Evolutionary conservation across 35 echinoderm and acorn worm species (phyloP).

Genomic region (Nesometra sesokonis): DNA sequence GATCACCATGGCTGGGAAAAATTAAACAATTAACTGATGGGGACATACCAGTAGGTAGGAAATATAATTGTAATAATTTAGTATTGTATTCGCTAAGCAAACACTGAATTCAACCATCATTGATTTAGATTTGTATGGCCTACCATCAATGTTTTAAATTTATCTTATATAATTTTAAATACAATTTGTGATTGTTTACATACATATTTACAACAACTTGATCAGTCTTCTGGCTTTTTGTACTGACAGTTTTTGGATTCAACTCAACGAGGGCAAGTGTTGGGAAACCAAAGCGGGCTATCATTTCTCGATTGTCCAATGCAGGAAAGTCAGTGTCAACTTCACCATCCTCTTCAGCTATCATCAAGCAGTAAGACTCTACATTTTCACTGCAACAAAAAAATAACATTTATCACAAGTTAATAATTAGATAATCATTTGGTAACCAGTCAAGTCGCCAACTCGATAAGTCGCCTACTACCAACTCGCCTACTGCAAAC

Average conservation of each 20-base stretch:
- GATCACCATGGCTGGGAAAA: too few relatives aligned
- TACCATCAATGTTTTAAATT: not conserved
- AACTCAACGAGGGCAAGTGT: conserved; percentile 60
- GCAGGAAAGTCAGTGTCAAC: conserved; percentile 84
- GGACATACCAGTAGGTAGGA: too few relatives aligned
- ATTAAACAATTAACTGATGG: too few relatives aligned
- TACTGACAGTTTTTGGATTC: conserved; percentile 21
- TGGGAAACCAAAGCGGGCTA: conserved; percentile 91
- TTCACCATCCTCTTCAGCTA: conserved; percentile 90
- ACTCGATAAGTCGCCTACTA: too few relatives aligned
- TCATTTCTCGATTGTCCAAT: conserved; percentile 71
- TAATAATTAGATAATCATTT: too few relatives aligned
- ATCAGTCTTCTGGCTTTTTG: conserved; percentile 15
- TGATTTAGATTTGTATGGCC: too few relatives aligned
- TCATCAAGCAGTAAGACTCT: conserved; percentile 80
- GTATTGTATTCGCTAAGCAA: too few relatives aligned
- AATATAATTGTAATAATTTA: too few relatives aligned
- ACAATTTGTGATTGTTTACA: conserved; percentile 3
- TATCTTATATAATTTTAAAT: conserved; percentile 7
- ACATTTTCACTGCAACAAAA: conserved; percentile 54
- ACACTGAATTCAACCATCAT: too few relatives aligned
- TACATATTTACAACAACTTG: conserved; percentile 43
- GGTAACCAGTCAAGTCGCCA: too few relatives aligned
- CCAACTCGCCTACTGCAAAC: too few relatives aligned
- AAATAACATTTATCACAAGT: not conserved